Conservation (phyloP, 2,888 invertebrate species). For the Catocala fraxini region DNA sequence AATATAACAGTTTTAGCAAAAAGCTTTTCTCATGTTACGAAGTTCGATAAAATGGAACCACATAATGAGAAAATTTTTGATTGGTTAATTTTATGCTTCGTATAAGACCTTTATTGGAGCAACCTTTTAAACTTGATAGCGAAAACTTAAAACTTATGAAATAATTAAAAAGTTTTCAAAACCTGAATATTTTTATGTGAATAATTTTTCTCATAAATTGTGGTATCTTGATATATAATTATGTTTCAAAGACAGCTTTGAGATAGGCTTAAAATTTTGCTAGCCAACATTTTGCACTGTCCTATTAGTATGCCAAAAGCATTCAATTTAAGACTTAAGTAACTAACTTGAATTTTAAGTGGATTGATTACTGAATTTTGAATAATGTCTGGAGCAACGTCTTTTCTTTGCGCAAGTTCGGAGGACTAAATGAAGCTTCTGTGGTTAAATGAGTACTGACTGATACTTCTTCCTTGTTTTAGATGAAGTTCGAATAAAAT, state of each 20-base stretch:
- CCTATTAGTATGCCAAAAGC: conserved; percentile 47
- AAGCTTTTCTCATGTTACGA: neutral
- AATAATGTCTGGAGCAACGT: conserved; percentile 26
- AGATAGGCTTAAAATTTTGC: conserved; percentile 26
- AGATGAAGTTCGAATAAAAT: no score
- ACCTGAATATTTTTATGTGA: conserved; percentile 15
- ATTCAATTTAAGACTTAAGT: conserved; percentile 43
- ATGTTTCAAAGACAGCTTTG: conserved; percentile 10
- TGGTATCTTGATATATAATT: conserved; percentile 16
- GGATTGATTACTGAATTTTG: conserved; percentile 48
- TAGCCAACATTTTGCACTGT: conserved; percentile 19
- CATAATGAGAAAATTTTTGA: conserved; percentile 5
- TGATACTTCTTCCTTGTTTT: no score
- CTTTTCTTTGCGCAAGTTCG: conserved; percentile 11
- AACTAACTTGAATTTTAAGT: conserved; percentile 46
- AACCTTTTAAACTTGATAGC: neutral
- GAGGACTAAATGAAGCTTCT: conserved; percentile 4
- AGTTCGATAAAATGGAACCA: conserved; percentile 2
- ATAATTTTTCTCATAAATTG: conserved; percentile 24
- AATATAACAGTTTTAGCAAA: conserved; percentile 9
- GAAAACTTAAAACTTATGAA: conserved; percentile 12
- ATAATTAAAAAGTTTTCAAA: conserved; percentile 23
- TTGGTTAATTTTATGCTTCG: conserved; percentile 15
- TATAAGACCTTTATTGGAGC: neutral
- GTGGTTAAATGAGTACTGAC: neutral